phyloP scores from a whole-genome alignment of 2,888 invertebrate species.

The Syritta pipiens region DNA sequence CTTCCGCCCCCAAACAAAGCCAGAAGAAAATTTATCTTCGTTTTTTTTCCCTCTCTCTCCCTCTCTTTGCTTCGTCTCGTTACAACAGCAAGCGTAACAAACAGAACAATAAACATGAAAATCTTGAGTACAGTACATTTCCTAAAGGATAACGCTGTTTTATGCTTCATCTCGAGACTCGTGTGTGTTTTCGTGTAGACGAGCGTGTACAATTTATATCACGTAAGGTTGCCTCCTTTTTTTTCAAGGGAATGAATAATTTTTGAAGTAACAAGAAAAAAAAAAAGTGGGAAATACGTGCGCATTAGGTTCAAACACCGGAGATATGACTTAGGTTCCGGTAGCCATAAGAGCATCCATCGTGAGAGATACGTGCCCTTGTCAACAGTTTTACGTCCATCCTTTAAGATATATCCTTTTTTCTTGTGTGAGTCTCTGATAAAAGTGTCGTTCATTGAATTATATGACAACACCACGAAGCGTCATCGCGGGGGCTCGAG shows the following conservation, averaged over 20 bases:
- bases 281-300: neutral
- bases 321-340: neutral
- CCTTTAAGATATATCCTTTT: neutral
- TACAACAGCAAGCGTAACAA: conserved; percentile 10
- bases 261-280: conserved; percentile 1
- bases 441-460: neutral
- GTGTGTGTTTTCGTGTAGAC: too few species aligned
- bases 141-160: conserved; percentile 26
- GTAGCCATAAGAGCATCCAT: conserved; percentile 6
- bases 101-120: conserved; percentile 43
- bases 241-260: conserved; percentile 20
- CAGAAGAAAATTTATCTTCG: neutral
- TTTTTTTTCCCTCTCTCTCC: neutral
- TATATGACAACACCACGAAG: too few species aligned
- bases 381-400: conserved; percentile 19
- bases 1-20: neutral
- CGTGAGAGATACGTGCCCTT: conserved; percentile 23
- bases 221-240: too few species aligned
- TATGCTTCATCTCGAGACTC: conserved; percentile 18
- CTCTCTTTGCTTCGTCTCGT: neutral
- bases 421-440: neutral
- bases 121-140: conserved; percentile 33
- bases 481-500: too few species aligned
- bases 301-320: neutral
- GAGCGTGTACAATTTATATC: conserved; percentile 3